Evolutionary conservation across 2,113 vertebrate genomes (phyloP).

Genomic region (Lamprotornis superbus): DNA sequence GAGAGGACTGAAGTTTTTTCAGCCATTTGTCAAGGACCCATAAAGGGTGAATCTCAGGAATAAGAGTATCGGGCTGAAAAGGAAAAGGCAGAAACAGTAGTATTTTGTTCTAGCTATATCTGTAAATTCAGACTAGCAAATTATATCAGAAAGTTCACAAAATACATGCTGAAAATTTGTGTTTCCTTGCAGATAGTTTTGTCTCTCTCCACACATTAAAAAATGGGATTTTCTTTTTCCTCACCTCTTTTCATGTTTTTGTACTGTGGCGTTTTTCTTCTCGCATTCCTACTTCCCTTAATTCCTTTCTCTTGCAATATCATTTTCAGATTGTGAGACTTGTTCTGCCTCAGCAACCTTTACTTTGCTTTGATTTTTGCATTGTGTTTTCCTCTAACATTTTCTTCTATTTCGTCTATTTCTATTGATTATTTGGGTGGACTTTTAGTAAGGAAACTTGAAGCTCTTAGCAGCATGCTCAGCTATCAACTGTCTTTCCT

Average conservation of each 20-base stretch:
- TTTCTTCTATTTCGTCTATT: not conserved
- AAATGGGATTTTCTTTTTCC: not conserved
- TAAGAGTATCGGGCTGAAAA: not conserved
- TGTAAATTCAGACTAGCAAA: not conserved
- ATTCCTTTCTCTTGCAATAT: not conserved
- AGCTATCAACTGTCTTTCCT: not conserved
- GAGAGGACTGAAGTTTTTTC: not conserved
- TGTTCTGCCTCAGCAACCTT: not conserved
- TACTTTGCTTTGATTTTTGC: not conserved
- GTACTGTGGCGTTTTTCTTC: not conserved
- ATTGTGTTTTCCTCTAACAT: not conserved
- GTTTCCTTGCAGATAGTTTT: not conserved
- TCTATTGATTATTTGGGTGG: not conserved
- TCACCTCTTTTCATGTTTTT: not conserved
- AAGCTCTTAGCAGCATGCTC: not conserved
- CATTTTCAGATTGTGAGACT: not conserved
- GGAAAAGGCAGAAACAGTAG: not conserved
- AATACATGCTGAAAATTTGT: not conserved
- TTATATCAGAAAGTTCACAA: not conserved
- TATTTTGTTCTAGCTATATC: not conserved
- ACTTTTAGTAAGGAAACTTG: not conserved
- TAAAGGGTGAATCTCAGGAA: not conserved
- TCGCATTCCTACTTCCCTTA: not conserved
- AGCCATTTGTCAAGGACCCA: not conserved
- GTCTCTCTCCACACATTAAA: not conserved